Base-by-base conservation (phyloP, 1,140 invertebrate genomes). In the Campoletis sonorensis region DNA sequence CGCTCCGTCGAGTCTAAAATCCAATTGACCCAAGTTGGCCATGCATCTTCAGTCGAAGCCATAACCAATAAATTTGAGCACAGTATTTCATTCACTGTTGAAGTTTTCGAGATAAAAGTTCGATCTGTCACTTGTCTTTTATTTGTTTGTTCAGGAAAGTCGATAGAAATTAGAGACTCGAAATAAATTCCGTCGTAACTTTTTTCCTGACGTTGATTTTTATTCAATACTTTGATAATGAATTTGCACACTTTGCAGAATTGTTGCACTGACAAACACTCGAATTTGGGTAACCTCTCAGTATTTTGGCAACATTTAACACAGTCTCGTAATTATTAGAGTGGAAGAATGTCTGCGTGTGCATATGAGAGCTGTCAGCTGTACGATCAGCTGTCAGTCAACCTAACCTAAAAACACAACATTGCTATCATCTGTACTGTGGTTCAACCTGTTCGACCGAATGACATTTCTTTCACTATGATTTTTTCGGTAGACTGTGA, bases 1-100 rank as follows among this genome's bases (percentile, higher is more conserved):
- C 85, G 87, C 86, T 87, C 85, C 81, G 89, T 85, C 79, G 87
- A 88, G 85, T 90, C 90, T 75, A 87, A 67, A 64, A 91, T 77
- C 85, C 85, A 87, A 72, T 84, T 88, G 80, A 83, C 87, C 89
- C 87, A 91, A 85, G 86, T 71, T 81, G 76, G 33, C 76, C 86
- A 87, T 75, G 82, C 84, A 84, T 85, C 87, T 85, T 90, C 86
- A 15, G 30, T 78, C 27, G 51, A 18, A 33, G 54, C 51, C 76
- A 78, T 78, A 27, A 78, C 61, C 37, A 23, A 40, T 54, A 30
- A 75, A 54, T 54, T 75, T 11, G n/a, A n/a, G 11, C 11, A 64
- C 51, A 54, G n/a, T 54, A 54, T 54, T 45, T 13, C 40, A 45
- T 8, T 45, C 11, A 10, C 40, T 45, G 8, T 45, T 13, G 40